Evolutionary conservation across 2,888 invertebrate species (phyloP), one percentile per base, ranked within the genome.

Genomic region (Sinentomon sp.): DNA sequence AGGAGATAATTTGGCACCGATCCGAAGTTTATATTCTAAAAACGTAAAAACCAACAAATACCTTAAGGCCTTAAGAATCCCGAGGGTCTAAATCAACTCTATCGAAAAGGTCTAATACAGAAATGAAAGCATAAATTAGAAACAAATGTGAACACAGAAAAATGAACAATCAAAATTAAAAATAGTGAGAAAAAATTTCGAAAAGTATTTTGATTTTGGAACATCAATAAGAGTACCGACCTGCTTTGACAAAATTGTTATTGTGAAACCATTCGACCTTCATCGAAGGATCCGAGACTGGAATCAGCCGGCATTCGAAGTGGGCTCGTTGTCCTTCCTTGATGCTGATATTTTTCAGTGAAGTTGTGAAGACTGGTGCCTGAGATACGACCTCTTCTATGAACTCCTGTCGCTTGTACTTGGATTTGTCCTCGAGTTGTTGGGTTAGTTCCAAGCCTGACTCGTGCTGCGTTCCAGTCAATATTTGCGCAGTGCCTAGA

Each of bases 201-300:
- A n/a, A n/a, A n/a, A n/a, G n/a, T n/a, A n/a, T n/a, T n/a, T n/a
- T n/a, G n/a, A n/a, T n/a, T n/a, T n/a, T n/a, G n/a, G n/a, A n/a
- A n/a, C n/a, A n/a, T n/a, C n/a, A n/a, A n/a, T n/a, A n/a, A n/a
- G n/a, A n/a, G n/a, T n/a, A n/a, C n/a, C n/a, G n/a, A n/a, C 61
- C 87, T 39, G 80, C 78, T 54, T 83, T 82, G 1, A 87, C 61
- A 1, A 83, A 77, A 42, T 66, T 63, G 46, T 78, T 80, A 49
- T 89, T 85, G 48, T 83, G 78, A 57, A 76, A 83, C 87, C 89
- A 89, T 55, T 85, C 82, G 1, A 89, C 82, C 52, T 75, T 77
- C 72, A 89, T 71, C 3, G 78, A 76, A 2, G 78, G 62, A 55
- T 89, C 89, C 6, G 82, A 85, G 12, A 85, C 83, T 5, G 89